Base-by-base conservation (phyloP, 2,113 vertebrate genomes). In the Rhegmatorhina hoffmannsi region DNA sequence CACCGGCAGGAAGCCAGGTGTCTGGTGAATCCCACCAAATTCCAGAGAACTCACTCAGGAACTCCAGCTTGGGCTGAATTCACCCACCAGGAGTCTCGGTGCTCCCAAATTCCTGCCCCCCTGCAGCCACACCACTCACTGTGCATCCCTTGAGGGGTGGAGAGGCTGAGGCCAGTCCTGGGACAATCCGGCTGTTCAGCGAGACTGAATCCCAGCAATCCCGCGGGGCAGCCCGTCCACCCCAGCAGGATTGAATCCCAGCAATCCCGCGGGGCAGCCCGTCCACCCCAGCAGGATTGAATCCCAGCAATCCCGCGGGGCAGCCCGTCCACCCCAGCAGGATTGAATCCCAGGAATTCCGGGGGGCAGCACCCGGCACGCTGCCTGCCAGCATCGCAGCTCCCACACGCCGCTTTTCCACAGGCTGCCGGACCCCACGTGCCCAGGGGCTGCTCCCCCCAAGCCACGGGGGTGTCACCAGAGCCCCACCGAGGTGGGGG, bases 261-360 rank as follows among this genome's bases (percentile, higher is more conserved):
- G 89, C 69, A 92, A 96, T 96, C 56, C 79, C 52, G 33, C 26
- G 84, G 89, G 82, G 85, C 6, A 60, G 24, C 46, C 40, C 66
- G 44, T 23, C 21, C 59, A 1, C 8, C 26, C 31, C 73, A 1
- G 73, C 73, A 13, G 52, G 24, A 53, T 8, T 58, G 75, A 88
- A 92, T 88, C n/a, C 31, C 92, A 72, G 87, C 66, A 46, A 75
- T 63, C 76, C 76, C 44, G 46, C 10, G n/a, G 84, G 77, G 47
- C 6, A 36, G 17, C 47, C 40, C 43, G 21, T 1, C 79, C 75
- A 17, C 84, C 93, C 90, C 72, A 0, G 84, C 92, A 50, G 33
- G 26, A 79, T 81, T 89, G 92, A 91, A 96, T 96, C 38, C 86
- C 93, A 93, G 89, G 74, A 92, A 96, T 96, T 60, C 79, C 62